These are phyloP conservation scores for Probaryconus sp. DNA, from an alignment of 1,140 invertebrate genomes.

Conservation along the genomic window DNA sequence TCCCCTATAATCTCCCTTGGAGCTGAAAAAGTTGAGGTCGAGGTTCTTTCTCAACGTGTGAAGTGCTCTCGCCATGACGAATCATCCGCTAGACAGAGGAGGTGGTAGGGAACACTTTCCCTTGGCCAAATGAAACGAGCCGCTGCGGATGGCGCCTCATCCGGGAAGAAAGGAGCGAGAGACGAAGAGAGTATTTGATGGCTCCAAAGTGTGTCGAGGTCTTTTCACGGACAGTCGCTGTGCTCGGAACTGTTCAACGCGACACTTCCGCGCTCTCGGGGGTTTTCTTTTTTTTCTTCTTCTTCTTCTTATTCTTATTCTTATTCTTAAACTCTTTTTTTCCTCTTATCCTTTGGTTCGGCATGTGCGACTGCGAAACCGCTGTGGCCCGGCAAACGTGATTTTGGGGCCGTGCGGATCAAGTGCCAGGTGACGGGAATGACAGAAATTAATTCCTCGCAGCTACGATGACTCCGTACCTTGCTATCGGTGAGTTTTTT, in stretches of 20 bases:
- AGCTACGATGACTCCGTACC: conserved; percentile 34
- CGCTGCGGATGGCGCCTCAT: conserved; percentile 68
- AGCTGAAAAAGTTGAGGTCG: neutral
- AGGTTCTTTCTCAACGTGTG: conserved; percentile 36
- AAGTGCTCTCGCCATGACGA: conserved; percentile 46
- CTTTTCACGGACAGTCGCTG: conserved; percentile 77
- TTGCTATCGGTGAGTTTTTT: conserved; percentile 33
- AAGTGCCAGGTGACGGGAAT: conserved; percentile 11
- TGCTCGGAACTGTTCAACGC: conserved; percentile 68
- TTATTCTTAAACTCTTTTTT: neutral
- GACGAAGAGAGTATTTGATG: conserved; percentile 61
- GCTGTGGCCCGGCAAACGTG: conserved; percentile 15
- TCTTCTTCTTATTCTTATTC: conserved; percentile 3
- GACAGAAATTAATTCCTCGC: neutral
- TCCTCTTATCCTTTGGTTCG: neutral
- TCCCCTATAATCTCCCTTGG: conserved; percentile 14
- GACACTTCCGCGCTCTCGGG: conserved; percentile 63
- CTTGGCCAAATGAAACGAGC: conserved; percentile 66
- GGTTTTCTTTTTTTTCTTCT: conserved; percentile 9
- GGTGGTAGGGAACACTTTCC: conserved; percentile 75
- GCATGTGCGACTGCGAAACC: conserved; percentile 32
- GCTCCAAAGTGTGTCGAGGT: conserved; percentile 77
- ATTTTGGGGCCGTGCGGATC: conserved; percentile 7
- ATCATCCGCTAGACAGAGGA: conserved; percentile 53
- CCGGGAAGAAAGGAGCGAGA: conserved; percentile 71